Evolutionary conservation across 2,888 invertebrate genomes (phyloP), one percentile per base, ranked within the genome.

Genomic region (Allygus modestus): DNA sequence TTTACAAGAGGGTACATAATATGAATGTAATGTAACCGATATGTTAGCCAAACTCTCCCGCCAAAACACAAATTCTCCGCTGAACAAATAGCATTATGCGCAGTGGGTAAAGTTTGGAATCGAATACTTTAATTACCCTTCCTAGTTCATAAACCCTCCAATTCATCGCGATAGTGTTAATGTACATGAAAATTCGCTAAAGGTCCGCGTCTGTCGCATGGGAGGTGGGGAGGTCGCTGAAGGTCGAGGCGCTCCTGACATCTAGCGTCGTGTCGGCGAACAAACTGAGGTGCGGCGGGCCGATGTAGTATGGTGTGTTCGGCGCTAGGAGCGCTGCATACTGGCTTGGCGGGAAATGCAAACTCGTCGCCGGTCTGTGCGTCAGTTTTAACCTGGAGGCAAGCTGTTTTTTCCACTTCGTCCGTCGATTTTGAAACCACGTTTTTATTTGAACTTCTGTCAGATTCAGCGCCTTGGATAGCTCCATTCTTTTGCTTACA

Each of bases 361-460:
- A 58, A 71, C 58, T 69, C 54, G 79, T 81, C 58, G 86, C 86
- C 26, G 86, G 87, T 9, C 86, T 84, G 51, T 86, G 83, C 20
- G 85, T 84, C 73, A 85, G 65, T 83, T 87, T 87, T 33, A 87
- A 83, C n/a, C 87, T 41, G 0, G 88, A 88, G 0, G 98, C 97
- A 88, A 99, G 91, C 89, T 99, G 98, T 89, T 99, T 99, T 91
- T 99, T 98, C 98, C 98, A 98, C 90, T 99, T 98, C 0, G 98
- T 99, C 86, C 98, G 92, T 84, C 98, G 93, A 90, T 98, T 98
- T 91, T 98, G 97, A 90, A 98, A 98, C 98, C 98, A 98, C 0
- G 98, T 98, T 90, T 98, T 98, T 87, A 98, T 98, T 91, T 98
- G 98, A 0, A 98, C 98, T 91, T 98, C 98, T 0, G 98, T 98